A percentile compares a stretch with the other conserved stretches of the same genome.
These are phyloP conservation scores for Anolis sagrei DNA, from an alignment of 2,113 vertebrate species.

Conservation along the genomic window DNA sequence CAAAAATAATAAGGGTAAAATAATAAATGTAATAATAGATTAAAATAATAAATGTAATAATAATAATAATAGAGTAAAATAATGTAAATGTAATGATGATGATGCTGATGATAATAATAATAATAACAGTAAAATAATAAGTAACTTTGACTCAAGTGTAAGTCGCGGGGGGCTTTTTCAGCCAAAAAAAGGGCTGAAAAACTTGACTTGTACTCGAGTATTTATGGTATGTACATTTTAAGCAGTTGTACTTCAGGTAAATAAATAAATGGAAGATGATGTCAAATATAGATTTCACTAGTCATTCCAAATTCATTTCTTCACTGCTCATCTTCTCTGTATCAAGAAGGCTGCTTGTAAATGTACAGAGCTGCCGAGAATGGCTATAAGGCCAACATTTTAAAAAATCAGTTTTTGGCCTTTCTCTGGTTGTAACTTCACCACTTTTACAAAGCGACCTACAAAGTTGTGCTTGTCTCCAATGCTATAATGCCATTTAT, in stretches of 20 bases:
- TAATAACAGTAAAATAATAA: no score
- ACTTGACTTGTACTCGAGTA: no score
- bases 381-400: slow-evolving; percentile 37
- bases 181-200: no score
- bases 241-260: neutral
- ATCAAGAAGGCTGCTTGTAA: slow-evolving; percentile 31
- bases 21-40: no score
- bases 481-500: neutral
- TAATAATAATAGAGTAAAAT: no score
- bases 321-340: slow-evolving; percentile 24
- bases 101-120: no score
- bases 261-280: neutral
- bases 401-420: slow-evolving; percentile 35
- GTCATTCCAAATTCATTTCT: slow-evolving; percentile 18
- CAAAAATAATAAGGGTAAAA: no score
- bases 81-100: no score
- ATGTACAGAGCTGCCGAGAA: slow-evolving; percentile 26
- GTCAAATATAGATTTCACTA: neutral
- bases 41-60: no score
- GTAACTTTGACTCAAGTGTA: no score
- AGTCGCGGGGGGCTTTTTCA: no score
- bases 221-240: neutral
- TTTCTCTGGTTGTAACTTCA: slow-evolving; percentile 41
- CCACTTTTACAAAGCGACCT: slow-evolving; percentile 44
- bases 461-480: slow-evolving; percentile 55